These are phyloP conservation scores for Dasyornis broadbenti DNA, from an alignment of 2,113 vertebrate genomes.

Conservation along the genomic window DNA sequence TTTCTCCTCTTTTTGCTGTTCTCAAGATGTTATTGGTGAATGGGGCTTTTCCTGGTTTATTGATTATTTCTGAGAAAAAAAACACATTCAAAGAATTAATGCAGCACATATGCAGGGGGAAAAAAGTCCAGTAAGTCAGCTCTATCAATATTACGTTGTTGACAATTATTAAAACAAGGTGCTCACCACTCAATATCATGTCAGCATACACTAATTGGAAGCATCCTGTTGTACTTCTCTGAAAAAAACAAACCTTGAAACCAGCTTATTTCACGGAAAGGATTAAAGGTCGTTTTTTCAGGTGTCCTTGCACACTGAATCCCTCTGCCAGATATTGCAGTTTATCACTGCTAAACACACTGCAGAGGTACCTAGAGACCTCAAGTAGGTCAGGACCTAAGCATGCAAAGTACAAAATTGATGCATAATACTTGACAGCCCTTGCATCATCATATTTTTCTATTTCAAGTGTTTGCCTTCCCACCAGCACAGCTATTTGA, in stretches of 20 bases:
- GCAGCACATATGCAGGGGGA: neutral
- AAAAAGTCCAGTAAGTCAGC: neutral
- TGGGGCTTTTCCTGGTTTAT: neutral
- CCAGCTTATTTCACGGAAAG: neutral
- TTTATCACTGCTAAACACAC: neutral
- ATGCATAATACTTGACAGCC: neutral
- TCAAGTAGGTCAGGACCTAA: neutral
- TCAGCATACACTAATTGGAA: neutral
- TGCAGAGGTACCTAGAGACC: neutral
- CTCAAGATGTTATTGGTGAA: neutral
- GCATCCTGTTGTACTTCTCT: neutral
- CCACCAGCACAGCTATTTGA: neutral
- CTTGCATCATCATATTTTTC: conserved; percentile 9
- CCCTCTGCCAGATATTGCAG: neutral
- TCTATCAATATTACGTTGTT: neutral
- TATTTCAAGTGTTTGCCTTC: conserved; percentile 9
- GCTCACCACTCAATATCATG: neutral
- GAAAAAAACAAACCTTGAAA: neutral
- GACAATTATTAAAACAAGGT: neutral
- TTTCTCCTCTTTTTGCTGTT: neutral
- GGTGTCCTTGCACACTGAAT: neutral
- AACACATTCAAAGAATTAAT: neutral
- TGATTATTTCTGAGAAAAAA: neutral
- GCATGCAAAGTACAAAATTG: neutral
- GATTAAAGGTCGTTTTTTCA: conserved; percentile 8